Evolutionary conservation across 2,797 vertebrate genomes (phyloP), one percentile per base, ranked within the genome.

Genomic region (Eulemur albifrons): DNA sequence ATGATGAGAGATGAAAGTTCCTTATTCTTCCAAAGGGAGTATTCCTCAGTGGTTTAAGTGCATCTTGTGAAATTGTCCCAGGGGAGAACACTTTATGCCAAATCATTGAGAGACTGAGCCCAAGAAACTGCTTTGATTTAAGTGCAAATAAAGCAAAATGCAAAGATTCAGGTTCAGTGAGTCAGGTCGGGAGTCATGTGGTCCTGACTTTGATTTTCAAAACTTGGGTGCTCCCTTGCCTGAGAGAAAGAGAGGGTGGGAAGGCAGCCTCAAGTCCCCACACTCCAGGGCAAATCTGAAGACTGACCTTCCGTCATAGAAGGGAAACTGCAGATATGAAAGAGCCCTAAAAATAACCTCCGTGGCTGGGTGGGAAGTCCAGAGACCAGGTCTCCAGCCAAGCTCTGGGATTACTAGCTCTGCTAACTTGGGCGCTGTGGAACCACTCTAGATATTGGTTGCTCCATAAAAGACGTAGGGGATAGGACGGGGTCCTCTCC

Each of bases 101-200:
- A 81, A n/a, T 72, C 88, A 15, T 63, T 82, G 77, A 88, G 88
- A 69, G 73, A 70, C 48, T 80, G 15, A 38, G 61, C 40, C 40
- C 57, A 45, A 32, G 21, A 35, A 72, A 40, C 52, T 9, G n/a
- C 86, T 95, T 95, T 76, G 63, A 80, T 87, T 83, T 82, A 52
- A 91, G 48, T 87, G 50, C 88, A 95, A 89, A 76, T 32, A 81
- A 77, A 76, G 43, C 63, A 70, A 93, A 54, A 70, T 48, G 48
- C 27, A 63, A 27, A 92, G 82, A 20, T 65, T 93, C 18, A 1
- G 30, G 27, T 50, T 27, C 30, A 11, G 10, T 84, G 70, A 81
- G 57, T 65, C 75, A 27, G 21, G 21, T 50, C 73, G 54, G 48
- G 12, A 88, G 35, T 59, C 30, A 48, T 5, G 6, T 35, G 21